Evolutionary conservation across 2,888 invertebrate species (phyloP).

Genomic region (Polydrusus pterygomalis): DNA sequence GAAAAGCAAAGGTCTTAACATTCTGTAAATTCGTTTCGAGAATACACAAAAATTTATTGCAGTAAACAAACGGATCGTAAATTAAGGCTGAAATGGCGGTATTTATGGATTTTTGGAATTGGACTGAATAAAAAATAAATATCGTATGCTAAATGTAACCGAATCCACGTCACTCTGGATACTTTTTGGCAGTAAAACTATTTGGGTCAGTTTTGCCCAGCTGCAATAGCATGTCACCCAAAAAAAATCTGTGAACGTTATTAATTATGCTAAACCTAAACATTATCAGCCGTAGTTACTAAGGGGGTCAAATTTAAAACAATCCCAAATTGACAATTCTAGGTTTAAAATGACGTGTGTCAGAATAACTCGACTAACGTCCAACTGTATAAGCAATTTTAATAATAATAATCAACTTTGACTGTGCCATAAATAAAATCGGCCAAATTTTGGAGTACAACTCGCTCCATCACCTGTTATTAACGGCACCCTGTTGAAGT

Average conservation of each 20-base stretch:
- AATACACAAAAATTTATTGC: constrained; percentile 30
- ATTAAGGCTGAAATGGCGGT: constrained; percentile 17
- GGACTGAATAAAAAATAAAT: constrained; percentile 24
- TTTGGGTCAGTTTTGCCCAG: constrained; percentile 7
- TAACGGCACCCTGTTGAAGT: no score
- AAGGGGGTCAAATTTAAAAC: no score
- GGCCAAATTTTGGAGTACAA: no score
- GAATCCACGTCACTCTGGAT: background rate
- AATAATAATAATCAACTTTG: no score
- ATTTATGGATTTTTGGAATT: constrained; percentile 19
- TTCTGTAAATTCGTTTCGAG: constrained; percentile 24
- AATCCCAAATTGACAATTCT: no score
- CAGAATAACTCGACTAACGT: no score
- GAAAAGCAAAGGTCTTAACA: constrained; percentile 18
- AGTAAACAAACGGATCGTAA: constrained; percentile 26
- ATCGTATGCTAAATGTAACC: background rate
- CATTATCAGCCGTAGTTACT: no score
- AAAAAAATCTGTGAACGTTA: background rate
- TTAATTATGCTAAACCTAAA: no score
- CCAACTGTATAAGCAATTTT: no score
- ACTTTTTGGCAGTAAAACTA: constrained; percentile 13
- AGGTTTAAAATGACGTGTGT: no score
- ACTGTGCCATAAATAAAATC: no score
- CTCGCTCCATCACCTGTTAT: no score
- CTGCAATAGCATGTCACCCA: background rate